Evolutionary conservation across 1,140 invertebrate genomes (phyloP), one percentile per base, ranked within the genome.

Genomic region (Littorina saxatilis): DNA sequence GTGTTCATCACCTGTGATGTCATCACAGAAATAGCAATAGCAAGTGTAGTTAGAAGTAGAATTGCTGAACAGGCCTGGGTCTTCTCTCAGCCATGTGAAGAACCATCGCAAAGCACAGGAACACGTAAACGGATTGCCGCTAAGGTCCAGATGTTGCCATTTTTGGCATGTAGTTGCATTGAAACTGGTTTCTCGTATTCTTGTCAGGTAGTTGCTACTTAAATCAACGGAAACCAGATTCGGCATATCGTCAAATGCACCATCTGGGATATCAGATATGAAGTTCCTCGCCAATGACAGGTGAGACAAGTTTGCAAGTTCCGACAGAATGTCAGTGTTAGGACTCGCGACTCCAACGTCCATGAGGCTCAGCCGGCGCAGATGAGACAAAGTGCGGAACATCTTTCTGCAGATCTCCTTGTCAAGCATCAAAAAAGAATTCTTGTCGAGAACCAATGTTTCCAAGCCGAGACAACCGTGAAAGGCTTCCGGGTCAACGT

Each of bases 21-120:
- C 52, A n/a, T n/a, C n/a, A n/a, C n/a, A n/a, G 29, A 37, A 2
- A 11, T 17, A 39, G 40, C 63, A 32, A n/a, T 55, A 23, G 40
- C 80, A 81, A 15, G 35, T 27, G 40, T 81, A 81, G 13, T 23
- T 50, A 17, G 47, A 39, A n/a, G n/a, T 37, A 17, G 72, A 81
- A 9, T 47, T 11, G n/a, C 17, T 50, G 35, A 81, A 81, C 9
- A 76, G 15, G 2, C 35, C 37, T 2, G 72, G 37, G 40, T 81
- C 37, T 5, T 35, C 23, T 2, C 27, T 58, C n/a, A 82, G 43
- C 81, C 81, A 82, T 27, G 32, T 5, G 27, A 37, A n/a, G 68
- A 82, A 82, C 81, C 81, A 82, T 29, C 47, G n/a, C 43, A 78
- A 20, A 27, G 43, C 35, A 78, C 81, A 82, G 37, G 27, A 23